Conservation (phyloP, 2,888 invertebrate species). For the Tenthredo notha region DNA sequence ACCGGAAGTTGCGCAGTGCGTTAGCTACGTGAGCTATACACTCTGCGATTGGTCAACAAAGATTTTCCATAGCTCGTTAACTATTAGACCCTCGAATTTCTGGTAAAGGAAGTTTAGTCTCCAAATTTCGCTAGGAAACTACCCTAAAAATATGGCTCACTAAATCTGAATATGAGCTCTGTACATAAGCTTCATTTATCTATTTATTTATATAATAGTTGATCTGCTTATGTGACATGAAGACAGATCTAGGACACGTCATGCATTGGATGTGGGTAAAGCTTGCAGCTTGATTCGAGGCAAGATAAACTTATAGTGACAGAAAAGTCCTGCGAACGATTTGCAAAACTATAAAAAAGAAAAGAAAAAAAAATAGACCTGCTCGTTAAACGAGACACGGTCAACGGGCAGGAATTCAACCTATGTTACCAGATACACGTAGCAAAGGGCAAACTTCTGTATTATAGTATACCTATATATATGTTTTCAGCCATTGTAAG, state of each 20-base stretch:
- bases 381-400: conserved; percentile 25
- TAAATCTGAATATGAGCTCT: too few species aligned
- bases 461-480: background rate
- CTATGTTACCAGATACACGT: background rate
- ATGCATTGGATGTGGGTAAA: background rate
- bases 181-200: background rate
- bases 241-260: background rate
- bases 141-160: too few species aligned
- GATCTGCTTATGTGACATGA: background rate
- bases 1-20: too few species aligned
- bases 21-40: too few species aligned
- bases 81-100: too few species aligned
- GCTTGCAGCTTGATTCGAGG: background rate
- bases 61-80: too few species aligned
- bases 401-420: background rate
- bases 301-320: background rate
- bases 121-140: too few species aligned
- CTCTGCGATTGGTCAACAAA: too few species aligned
- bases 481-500: background rate
- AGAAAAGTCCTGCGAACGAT: background rate
- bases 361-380: background rate
- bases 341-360: background rate
- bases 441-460: background rate
- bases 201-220: background rate
- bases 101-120: too few species aligned